Evolutionary conservation across 1,140 invertebrate genomes (phyloP).

Genomic region (Grapholita molesta): DNA sequence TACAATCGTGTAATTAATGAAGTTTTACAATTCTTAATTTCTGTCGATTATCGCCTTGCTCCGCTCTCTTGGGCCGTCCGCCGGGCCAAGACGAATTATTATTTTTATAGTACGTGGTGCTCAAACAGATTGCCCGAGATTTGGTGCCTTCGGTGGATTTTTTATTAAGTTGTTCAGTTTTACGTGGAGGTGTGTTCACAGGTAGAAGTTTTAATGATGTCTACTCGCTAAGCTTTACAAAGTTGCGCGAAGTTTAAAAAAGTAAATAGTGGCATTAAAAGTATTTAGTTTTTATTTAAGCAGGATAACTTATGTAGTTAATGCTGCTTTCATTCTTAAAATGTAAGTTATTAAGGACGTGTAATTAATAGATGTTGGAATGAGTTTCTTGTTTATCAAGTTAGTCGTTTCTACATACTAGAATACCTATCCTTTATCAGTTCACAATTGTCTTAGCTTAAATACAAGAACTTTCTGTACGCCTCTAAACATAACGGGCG

Average conservation of each 20-base stretch:
- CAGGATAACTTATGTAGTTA: not conserved
- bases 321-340: not conserved
- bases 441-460: not conserved
- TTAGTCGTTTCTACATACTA: not conserved
- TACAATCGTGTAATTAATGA: not conserved
- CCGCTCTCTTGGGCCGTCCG: not conserved
- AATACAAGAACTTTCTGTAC: not conserved
- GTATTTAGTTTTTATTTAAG: not conserved
- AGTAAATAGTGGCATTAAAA: slow-evolving; percentile 11
- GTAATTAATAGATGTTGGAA: not conserved
- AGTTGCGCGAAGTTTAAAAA: slow-evolving; percentile 4
- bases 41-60: not conserved
- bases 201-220: slow-evolving; percentile 17
- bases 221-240: slow-evolving; percentile 6
- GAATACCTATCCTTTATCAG: not conserved
- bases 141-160: slow-evolving; percentile 50
- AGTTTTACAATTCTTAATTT: not conserved
- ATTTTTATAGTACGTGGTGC: slow-evolving; percentile 62
- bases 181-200: slow-evolving; percentile 13
- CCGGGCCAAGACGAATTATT: slow-evolving; percentile 55
- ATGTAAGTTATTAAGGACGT: not conserved
- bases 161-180: slow-evolving; percentile 10
- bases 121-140: slow-evolving; percentile 60
- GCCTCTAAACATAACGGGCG: slow-evolving; percentile 1
- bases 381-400: not conserved